Evolutionary conservation across 2,797 vertebrate species (phyloP).

Genomic region (Pteronotus mesoamericanus): DNA sequence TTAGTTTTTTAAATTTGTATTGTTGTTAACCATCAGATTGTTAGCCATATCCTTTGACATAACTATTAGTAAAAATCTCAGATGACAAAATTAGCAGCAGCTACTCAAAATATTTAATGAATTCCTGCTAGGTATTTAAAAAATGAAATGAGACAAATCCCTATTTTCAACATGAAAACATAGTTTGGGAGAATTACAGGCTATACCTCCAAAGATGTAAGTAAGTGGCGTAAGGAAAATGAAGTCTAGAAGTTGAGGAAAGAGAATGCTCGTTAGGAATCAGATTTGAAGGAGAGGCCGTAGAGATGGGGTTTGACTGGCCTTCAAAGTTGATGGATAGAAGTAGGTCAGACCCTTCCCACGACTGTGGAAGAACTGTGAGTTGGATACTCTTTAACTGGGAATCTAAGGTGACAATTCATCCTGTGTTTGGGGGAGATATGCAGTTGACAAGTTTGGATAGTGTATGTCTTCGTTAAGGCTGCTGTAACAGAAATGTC

Average conservation of each 20-base stretch:
- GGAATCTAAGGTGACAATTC: background rate
- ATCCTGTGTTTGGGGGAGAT: background rate
- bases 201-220: background rate
- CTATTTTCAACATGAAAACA: conserved; percentile 11
- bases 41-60: background rate
- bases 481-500: background rate
- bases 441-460: background rate
- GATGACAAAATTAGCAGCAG: background rate
- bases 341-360: background rate
- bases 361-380: background rate
- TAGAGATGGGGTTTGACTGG: background rate
- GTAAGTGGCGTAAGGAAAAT: background rate
- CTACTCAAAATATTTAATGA: background rate
- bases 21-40: background rate
- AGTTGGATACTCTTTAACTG: background rate
- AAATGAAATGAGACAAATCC: background rate
- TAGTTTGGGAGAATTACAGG: background rate
- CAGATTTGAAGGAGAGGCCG: background rate
- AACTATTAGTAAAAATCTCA: background rate
- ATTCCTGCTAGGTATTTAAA: conserved; percentile 9
- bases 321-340: background rate
- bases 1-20: conserved; percentile 28
- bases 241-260: background rate
- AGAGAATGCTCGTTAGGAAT: background rate
- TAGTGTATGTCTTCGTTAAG: background rate